These are phyloP conservation scores for Coreoperca whiteheadi DNA, from an alignment of 2,113 vertebrate genomes.

Conservation along the genomic window DNA sequence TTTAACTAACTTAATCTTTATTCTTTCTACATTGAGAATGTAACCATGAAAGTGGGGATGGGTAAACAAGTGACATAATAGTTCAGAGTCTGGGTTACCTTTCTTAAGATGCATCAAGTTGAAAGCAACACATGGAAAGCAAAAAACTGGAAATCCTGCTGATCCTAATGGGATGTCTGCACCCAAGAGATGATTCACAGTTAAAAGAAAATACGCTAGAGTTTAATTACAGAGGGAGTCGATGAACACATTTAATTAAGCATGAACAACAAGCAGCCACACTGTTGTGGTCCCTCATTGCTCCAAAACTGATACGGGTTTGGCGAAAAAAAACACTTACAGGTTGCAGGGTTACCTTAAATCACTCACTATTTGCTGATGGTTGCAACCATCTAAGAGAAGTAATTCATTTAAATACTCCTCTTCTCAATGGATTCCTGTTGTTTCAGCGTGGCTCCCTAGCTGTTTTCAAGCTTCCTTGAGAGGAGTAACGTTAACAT, in stretches of 20 bases:
- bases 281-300: constrained; percentile 12
- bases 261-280: constrained; percentile 65
- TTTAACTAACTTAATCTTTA: neutral
- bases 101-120: neutral
- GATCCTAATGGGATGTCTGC: constrained; percentile 35
- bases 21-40: neutral
- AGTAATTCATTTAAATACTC: constrained; percentile 67
- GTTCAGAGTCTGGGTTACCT: neutral
- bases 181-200: constrained; percentile 53
- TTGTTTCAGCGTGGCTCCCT: constrained; percentile 23
- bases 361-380: constrained; percentile 62
- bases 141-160: constrained; percentile 10
- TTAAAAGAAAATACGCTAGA: constrained; percentile 50
- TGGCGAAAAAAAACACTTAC: constrained; percentile 20
- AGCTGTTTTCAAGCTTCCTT: constrained; percentile 17
- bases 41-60: neutral
- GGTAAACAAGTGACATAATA: neutral
- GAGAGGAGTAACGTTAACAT: constrained; percentile 19
- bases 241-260: constrained; percentile 75
- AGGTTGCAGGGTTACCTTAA: constrained; percentile 55
- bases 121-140: constrained; percentile 10
- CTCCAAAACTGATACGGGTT: constrained; percentile 38
- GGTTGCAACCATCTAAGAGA: constrained; percentile 55
- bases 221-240: constrained; percentile 60
- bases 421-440: constrained; percentile 61